These are phyloP conservation scores for Alloscopus bannaensis DNA, from an alignment of 2,888 invertebrate species.

Conservation along the genomic window DNA sequence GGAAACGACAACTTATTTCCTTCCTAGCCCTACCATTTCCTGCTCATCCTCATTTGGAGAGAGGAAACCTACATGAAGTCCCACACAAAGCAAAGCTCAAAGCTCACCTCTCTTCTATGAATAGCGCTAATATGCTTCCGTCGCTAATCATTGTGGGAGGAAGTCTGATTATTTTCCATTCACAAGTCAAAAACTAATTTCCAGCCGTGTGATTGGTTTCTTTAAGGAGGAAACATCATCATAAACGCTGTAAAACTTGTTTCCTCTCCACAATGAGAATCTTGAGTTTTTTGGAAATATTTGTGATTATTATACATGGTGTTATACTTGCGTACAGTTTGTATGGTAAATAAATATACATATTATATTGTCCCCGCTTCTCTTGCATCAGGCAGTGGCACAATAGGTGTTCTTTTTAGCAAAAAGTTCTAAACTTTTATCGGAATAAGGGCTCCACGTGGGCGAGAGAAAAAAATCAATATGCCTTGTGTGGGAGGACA, in stretches of 20 bases:
- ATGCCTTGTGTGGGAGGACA: conserved; percentile 54
- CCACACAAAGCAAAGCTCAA: not conserved
- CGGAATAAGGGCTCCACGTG: conserved; percentile 34
- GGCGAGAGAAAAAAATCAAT: conserved; percentile 45
- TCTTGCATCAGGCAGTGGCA: not conserved
- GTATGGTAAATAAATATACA: not conserved
- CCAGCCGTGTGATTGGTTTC: not conserved
- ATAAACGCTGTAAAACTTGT: not conserved
- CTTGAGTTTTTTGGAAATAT: too few species aligned
- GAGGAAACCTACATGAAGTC: not conserved
- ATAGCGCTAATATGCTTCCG: not conserved
- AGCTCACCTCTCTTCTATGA: not conserved
- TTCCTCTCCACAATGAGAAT: too few species aligned
- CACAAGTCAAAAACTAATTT: not conserved
- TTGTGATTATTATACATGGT: not conserved
- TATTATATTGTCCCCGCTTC: not conserved
- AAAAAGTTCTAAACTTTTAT: not conserved
- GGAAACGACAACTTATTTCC: too few species aligned
- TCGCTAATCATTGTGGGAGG: not conserved
- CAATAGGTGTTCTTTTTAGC: not conserved
- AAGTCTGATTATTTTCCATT: not conserved
- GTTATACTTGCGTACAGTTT: not conserved
- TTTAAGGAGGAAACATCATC: not conserved
- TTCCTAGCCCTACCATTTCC: not conserved
- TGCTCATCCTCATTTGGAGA: not conserved